Conservation (phyloP, 2,888 invertebrate species). For the Chaitophorus viminalis region DNA sequence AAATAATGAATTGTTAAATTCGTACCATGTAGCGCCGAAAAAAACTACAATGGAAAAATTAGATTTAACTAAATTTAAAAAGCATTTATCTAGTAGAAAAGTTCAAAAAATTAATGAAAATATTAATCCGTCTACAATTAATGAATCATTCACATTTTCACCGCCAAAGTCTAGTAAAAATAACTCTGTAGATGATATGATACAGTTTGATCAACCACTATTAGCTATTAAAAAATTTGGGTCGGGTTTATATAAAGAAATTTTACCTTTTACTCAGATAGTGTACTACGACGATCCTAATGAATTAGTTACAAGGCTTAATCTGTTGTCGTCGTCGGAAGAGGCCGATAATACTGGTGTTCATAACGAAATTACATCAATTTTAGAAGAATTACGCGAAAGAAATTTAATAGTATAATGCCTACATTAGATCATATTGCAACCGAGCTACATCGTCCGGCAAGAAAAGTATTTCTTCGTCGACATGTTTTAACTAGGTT, state of each 20-base stretch:
- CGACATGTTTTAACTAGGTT: constrained; percentile 33
- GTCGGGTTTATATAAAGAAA: not conserved
- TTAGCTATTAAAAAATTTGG: not conserved
- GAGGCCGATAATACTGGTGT: not conserved
- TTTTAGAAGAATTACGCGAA: too few relatives aligned
- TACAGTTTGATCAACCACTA: too few relatives aligned
- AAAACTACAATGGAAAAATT: not conserved
- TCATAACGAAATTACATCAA: too few relatives aligned
- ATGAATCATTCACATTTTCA: too few relatives aligned
- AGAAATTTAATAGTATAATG: too few relatives aligned
- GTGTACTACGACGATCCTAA: not conserved
- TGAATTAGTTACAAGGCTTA: not conserved
- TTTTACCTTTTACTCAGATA: not conserved
- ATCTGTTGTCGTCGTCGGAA: not conserved
- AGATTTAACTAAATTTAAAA: too few relatives aligned
- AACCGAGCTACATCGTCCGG: constrained; percentile 43
- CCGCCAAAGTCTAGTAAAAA: too few relatives aligned
- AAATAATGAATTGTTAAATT: too few relatives aligned
- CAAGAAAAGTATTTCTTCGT: constrained; percentile 44
- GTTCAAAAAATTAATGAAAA: not conserved
- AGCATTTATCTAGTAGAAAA: not conserved
- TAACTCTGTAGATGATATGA: too few relatives aligned
- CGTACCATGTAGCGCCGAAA: not conserved
- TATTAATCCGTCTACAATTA: too few relatives aligned
- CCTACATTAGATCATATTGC: not conserved